phyloP scores from a whole-genome alignment of 2,888 invertebrate genomes.

The Litoditis marina region DNA sequence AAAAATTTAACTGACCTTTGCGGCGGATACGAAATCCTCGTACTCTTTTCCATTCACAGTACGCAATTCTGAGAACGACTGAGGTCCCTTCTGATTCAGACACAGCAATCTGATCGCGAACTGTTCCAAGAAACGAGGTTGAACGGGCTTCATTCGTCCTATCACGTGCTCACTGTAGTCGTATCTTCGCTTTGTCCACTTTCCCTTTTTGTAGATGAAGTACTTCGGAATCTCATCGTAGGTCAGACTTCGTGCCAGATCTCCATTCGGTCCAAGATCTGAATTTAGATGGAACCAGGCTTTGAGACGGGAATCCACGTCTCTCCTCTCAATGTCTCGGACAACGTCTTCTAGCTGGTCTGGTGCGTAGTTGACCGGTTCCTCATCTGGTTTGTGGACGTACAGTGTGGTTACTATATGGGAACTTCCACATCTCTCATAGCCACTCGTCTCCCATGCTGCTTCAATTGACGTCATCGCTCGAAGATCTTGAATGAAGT shows the following conservation, averaged over 20 bases:
- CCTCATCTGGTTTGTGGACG: conserved; percentile 17
- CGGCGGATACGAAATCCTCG: conserved; percentile 10
- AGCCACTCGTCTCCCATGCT: conserved; percentile 4
- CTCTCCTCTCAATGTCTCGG: neutral
- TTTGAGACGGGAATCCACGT: neutral
- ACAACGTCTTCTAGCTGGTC: neutral
- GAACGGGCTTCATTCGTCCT: conserved; percentile 10
- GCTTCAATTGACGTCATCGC: conserved; percentile 21
- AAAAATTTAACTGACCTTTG: neutral
- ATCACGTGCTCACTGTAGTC: neutral
- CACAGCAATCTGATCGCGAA: conserved; percentile 15
- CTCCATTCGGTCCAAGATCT: neutral
- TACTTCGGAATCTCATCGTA: conserved; percentile 4
- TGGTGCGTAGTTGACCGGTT: neutral
- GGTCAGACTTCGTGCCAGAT: neutral
- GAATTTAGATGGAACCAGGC: conserved; percentile 19
- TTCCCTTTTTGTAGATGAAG: neutral
- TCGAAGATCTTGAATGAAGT: conserved; percentile 12
- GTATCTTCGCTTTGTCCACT: neutral
- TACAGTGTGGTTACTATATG: conserved; percentile 12
- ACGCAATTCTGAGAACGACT: conserved; percentile 5
- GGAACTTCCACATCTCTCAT: conserved; percentile 8
- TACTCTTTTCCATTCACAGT: neutral
- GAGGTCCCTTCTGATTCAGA: neutral
- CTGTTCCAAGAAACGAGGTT: conserved; percentile 12